Evolutionary conservation across 2,113 vertebrate genomes (phyloP).

Genomic region (Podilymbus podiceps): DNA sequence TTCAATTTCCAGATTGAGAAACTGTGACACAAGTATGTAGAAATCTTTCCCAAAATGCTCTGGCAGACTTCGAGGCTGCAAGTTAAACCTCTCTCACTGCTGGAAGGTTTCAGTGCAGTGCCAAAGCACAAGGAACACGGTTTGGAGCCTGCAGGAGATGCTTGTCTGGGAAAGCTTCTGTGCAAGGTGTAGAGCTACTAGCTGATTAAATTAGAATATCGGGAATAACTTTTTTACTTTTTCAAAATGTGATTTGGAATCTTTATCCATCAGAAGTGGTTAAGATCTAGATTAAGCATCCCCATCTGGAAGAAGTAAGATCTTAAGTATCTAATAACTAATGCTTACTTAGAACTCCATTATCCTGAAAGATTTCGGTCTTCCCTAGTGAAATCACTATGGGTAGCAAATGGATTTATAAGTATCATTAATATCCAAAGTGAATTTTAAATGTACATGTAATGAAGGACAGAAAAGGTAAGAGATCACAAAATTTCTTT

Average conservation of each 20-base stretch:
- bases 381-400: background rate
- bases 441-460: conserved; percentile 27
- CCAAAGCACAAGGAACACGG: background rate
- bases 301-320: background rate
- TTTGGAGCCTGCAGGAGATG: background rate
- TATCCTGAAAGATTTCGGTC: conserved; percentile 4
- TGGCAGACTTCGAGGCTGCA: background rate
- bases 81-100: background rate
- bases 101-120: background rate
- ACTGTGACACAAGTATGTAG: background rate
- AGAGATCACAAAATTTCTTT: conserved; percentile 19
- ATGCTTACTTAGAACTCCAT: background rate
- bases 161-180: background rate
- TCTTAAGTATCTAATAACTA: conserved; percentile 45
- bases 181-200: background rate
- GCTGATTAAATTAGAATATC: background rate
- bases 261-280: background rate
- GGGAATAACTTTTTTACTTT: background rate
- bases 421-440: conserved; percentile 40
- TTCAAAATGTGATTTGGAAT: background rate
- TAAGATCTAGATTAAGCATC: background rate
- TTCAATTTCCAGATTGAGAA: background rate
- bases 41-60: background rate
- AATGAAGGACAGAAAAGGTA: conserved; percentile 37
- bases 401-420: conserved; percentile 39